Evolutionary conservation across 2,797 vertebrate genomes (phyloP).

Genomic region (Myoxocephalus aenaeus): DNA sequence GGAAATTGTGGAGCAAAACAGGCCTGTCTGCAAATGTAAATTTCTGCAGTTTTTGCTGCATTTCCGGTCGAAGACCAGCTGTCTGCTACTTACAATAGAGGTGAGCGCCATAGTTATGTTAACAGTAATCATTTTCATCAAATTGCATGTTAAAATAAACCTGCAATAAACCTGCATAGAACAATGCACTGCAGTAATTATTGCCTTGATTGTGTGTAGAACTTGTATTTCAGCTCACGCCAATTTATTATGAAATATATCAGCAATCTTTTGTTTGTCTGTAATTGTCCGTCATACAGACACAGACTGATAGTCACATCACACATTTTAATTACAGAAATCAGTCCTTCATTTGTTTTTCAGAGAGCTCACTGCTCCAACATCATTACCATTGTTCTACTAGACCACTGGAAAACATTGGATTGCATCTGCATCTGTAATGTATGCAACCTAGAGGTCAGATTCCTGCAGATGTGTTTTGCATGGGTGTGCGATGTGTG

Average conservation of each 20-base stretch:
- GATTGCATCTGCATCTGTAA: constrained; percentile 6
- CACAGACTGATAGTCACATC: constrained; percentile 2
- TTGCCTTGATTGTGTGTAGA: not conserved
- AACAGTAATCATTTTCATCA: not conserved
- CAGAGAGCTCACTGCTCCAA: constrained; percentile 1
- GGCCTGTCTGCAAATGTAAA: constrained; percentile 19
- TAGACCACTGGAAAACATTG: constrained; percentile 1
- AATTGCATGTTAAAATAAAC: not conserved
- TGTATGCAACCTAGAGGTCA: not conserved
- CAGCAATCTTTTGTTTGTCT: constrained; percentile 5
- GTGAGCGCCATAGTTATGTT: constrained; percentile 36
- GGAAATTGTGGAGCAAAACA: constrained; percentile 17
- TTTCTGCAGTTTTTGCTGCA: not conserved
- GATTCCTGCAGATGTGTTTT: not conserved
- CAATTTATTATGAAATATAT: not conserved
- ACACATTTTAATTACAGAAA: constrained; percentile 18
- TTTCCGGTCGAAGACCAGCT: constrained; percentile 12
- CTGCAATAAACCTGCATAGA: too few relatives aligned
- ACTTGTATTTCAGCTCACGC: not conserved
- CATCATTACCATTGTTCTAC: not conserved
- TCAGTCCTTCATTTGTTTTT: not conserved
- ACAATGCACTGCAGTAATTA: not conserved
- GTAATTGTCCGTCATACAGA: constrained; percentile 36
- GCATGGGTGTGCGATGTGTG: not conserved
- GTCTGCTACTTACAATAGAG: not conserved